Conservation (phyloP, 2,113 vertebrate species). For the Phylloscopus trochilus region DNA sequence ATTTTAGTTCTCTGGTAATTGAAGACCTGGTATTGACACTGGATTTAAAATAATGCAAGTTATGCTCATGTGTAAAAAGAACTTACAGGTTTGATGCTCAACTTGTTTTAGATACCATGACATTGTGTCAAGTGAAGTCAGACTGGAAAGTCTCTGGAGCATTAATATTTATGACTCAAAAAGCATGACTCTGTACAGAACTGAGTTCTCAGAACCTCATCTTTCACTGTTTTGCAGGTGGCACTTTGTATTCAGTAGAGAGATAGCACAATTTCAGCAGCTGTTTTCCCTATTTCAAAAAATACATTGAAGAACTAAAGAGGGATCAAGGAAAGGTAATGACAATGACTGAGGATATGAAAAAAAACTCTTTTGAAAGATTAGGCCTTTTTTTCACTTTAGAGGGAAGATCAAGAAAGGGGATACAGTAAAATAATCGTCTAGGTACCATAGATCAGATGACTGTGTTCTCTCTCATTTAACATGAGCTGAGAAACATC, state of each 20-base stretch:
- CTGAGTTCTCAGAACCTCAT: not conserved
- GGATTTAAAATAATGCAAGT: not conserved
- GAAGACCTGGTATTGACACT: not conserved
- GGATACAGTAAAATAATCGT: not conserved
- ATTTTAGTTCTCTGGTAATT: not conserved
- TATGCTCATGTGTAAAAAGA: not conserved
- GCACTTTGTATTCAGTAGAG: not conserved
- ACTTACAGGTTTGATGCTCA: not conserved
- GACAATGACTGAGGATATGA: not conserved
- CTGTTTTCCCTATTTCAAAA: not conserved
- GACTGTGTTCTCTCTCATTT: slow-evolving; percentile 10
- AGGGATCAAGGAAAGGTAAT: not conserved
- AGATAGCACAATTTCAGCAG: not conserved
- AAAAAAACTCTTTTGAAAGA: not conserved
- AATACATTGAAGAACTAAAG: not conserved
- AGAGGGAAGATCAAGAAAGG: slow-evolving; percentile 3
- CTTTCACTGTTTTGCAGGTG: not conserved
- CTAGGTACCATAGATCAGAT: slow-evolving; percentile 10
- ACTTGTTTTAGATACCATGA: not conserved
- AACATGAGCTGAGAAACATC: not conserved
- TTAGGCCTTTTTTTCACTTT: not conserved
- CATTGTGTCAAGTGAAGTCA: not conserved
- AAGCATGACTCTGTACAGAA: not conserved
- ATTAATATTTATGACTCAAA: not conserved
- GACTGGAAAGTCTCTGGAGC: not conserved